Percentiles rank a stretch among this genome's conserved stretches.
phyloP scores from a whole-genome alignment of 92 coral and sea anemone genomes.

The Porites evermanni region DNA sequence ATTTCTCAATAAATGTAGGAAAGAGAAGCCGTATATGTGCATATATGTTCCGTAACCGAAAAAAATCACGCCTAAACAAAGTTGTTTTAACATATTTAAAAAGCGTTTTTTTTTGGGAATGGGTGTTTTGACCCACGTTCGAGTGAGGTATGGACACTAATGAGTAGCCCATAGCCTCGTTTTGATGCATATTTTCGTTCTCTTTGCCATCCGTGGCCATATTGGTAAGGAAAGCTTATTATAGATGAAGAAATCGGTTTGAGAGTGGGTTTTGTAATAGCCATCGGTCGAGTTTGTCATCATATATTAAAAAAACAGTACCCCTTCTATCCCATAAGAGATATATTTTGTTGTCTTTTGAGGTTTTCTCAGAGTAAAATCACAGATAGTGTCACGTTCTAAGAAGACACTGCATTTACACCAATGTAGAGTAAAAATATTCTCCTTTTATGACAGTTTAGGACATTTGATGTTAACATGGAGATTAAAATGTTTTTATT shows the following conservation, averaged over 20 bases:
- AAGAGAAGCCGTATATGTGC: neutral
- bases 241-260: constrained; percentile 3
- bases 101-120: neutral
- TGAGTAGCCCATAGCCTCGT: constrained; percentile 47
- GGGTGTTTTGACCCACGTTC: neutral
- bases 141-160: constrained; percentile 58
- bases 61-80: neutral
- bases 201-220: constrained; percentile 96
- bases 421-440: neutral
- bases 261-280: neutral
- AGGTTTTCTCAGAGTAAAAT: neutral
- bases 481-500: neutral
- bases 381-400: neutral
- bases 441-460: neutral
- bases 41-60: too few relatives aligned
- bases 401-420: neutral
- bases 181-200: constrained; percentile 46
- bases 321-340: neutral
- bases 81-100: neutral
- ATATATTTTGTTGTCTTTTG: neutral
- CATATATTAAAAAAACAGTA: neutral
- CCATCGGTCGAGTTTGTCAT: constrained; percentile 3
- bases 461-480: neutral
- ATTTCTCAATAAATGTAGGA: neutral
- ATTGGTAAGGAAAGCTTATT: constrained; percentile 75